Evolutionary conservation across 2,113 vertebrate genomes (phyloP).

Genomic region (Collichthys lucidus): DNA sequence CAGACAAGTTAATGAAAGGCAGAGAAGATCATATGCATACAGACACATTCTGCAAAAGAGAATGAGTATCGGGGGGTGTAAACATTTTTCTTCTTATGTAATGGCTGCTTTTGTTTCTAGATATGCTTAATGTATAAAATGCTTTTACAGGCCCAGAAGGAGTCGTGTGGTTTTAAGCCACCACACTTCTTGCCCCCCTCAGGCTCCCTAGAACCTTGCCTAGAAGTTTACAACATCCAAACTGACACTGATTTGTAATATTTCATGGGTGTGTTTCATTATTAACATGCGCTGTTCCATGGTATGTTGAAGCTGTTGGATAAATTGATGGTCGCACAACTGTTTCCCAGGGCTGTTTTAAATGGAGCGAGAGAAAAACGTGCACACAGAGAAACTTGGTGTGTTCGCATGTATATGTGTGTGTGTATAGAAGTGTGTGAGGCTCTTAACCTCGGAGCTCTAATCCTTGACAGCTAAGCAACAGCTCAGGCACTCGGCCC

Average conservation of each 20-base stretch:
- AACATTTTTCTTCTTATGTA: neutral
- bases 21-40: neutral
- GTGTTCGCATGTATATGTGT: neutral
- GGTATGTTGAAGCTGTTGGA: conserved; percentile 25
- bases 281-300: conserved; percentile 51
- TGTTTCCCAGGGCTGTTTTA: conserved; percentile 36
- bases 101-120: neutral
- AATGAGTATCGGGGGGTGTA: neutral
- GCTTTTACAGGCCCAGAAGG: neutral
- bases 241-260: conserved; percentile 63
- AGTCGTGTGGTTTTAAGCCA: conserved; percentile 25
- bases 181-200: conserved; percentile 8
- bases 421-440: conserved; percentile 40
- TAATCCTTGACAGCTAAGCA: conserved; percentile 65
- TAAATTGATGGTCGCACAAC: conserved; percentile 24
- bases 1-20: neutral
- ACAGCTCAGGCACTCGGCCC: conserved; percentile 37
- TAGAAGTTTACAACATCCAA: conserved; percentile 49
- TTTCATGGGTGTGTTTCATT: conserved; percentile 63
- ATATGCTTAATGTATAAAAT: neutral
- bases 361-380: conserved; percentile 10
- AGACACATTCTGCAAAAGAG: neutral
- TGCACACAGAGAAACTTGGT: neutral
- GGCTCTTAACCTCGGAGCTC: conserved; percentile 54
- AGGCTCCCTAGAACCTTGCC: conserved; percentile 34